Evolutionary conservation across 2,113 vertebrate species (phyloP), one percentile per base, ranked within the genome.

Genomic region (Hippoglossus stenolepis): DNA sequence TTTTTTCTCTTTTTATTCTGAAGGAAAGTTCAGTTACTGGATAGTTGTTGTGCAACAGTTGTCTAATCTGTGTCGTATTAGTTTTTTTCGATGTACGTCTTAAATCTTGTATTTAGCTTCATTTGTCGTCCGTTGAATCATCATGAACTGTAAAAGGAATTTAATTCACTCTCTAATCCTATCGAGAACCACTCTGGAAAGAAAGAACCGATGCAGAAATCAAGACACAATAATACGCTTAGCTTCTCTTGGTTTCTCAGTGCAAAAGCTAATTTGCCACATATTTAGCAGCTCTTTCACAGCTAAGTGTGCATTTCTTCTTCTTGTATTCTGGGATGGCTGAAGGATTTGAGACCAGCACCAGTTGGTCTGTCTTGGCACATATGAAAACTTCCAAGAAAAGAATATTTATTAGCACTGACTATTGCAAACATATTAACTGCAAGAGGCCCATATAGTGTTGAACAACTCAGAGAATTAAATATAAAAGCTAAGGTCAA

Each of bases 11-110:
- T 31, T 84, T 84, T 73, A 87, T 64, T 74, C 76, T 79, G 54
- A 85, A 80, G 73, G 76, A 83, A 84, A 73, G 79, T 81, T 82
- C 43, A 82, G 74, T 89, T 87, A 73, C 83, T 87, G 62, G 65
- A 69, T 87, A 79, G 59, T 57, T 61, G 68, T 80, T 62, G 66
- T 79, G 76, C 54, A 68, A 38, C 54, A 78, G 66, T 77, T 78
- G 35, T 64, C 23, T 56, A 2, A 60, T 76, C 35, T 54, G 74
- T 83, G 63, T 81, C 60, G 56, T 43, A 43, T 72, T 70, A 0
- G 65, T 79, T 11, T 26, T 69, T 66, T 49, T 66, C 31, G 4
- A 45, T 80, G 14, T 77, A 47, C 18, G 40, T 86, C 60, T 79
- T 79, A 69, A 51, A 64, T 78, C 12, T 68, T 70, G 14, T 56